A percentile compares a stretch with the other conserved stretches of the same genome.
Conservation (phyloP, 2,888 invertebrate genomes). For the Stictocephala bisonia region DNA sequence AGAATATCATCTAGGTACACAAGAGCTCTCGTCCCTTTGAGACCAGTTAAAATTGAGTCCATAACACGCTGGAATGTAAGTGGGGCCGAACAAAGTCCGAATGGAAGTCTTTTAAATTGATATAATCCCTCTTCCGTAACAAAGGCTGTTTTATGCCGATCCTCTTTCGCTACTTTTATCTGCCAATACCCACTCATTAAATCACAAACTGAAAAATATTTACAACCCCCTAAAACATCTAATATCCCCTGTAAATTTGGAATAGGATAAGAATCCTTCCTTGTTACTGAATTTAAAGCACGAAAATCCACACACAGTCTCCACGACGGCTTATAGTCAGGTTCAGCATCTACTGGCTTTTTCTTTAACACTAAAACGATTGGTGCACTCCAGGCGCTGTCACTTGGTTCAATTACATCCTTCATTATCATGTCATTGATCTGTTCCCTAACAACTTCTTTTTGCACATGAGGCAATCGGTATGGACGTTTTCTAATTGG, state of each 20-base stretch:
- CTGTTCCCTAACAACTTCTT: conserved; percentile 11
- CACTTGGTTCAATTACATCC: conserved; percentile 24
- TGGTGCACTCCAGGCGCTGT: conserved; percentile 23
- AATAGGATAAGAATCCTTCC: conserved; percentile 17
- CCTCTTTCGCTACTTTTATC: conserved; percentile 6
- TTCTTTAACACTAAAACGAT: conserved; percentile 30
- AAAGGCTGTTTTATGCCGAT: conserved; percentile 19
- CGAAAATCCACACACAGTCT: conserved; percentile 34
- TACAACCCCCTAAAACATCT: conserved; percentile 8
- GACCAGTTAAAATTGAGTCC: neutral
- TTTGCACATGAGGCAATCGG: conserved; percentile 16
- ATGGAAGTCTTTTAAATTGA: neutral
- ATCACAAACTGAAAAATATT: conserved; percentile 11
- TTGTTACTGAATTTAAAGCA: conserved; percentile 12
- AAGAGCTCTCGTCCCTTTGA: conserved; percentile 6
- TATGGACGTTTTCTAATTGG: conserved; percentile 27
- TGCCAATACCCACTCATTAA: conserved; percentile 26
- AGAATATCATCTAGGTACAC: conserved; percentile 34
- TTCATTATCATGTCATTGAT: conserved; percentile 10
- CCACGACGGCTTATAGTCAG: neutral
- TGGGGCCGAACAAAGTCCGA: conserved; percentile 7
- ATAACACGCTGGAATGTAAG: neutral
- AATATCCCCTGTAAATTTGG: neutral
- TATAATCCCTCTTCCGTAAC: neutral
- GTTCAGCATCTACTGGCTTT: neutral